phyloP scores from a whole-genome alignment of 2,797 vertebrate genomes.

The Tragopan temminckii region DNA sequence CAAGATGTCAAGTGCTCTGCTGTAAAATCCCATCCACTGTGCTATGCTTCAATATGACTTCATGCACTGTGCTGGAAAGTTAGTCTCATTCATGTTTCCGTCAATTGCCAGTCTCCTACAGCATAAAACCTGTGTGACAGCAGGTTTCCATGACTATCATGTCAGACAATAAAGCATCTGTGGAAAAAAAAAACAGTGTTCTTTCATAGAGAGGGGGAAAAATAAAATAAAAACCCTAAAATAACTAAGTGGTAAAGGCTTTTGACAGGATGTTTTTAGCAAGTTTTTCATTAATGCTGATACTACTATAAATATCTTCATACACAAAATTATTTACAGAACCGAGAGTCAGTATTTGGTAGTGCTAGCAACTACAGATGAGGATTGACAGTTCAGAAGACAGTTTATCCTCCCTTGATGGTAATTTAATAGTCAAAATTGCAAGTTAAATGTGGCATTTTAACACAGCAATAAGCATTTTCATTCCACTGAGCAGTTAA shows the following conservation, averaged over 20 bases:
- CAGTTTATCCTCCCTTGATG: not conserved
- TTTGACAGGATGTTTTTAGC: not conserved
- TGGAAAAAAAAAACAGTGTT: not conserved
- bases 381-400: not conserved
- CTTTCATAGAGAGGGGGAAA: not conserved
- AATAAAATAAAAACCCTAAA: not conserved
- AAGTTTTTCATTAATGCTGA: not conserved
- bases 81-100: not conserved
- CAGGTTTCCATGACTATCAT: not conserved
- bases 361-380: not conserved
- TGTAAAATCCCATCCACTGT: not conserved
- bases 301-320: not conserved
- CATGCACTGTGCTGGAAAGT: not conserved
- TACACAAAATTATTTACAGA: not conserved
- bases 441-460: not conserved
- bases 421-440: not conserved
- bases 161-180: not conserved
- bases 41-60: rapidly evolving
- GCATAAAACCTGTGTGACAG: not conserved
- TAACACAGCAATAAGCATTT: not conserved
- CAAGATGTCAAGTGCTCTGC: not conserved
- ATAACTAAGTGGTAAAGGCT: not conserved
- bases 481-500: not conserved
- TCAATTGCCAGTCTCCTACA: not conserved
- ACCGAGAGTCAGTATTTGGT: not conserved